phyloP scores from a whole-genome alignment of 2,797 vertebrate species.

The Pogoniulus pusillus region DNA sequence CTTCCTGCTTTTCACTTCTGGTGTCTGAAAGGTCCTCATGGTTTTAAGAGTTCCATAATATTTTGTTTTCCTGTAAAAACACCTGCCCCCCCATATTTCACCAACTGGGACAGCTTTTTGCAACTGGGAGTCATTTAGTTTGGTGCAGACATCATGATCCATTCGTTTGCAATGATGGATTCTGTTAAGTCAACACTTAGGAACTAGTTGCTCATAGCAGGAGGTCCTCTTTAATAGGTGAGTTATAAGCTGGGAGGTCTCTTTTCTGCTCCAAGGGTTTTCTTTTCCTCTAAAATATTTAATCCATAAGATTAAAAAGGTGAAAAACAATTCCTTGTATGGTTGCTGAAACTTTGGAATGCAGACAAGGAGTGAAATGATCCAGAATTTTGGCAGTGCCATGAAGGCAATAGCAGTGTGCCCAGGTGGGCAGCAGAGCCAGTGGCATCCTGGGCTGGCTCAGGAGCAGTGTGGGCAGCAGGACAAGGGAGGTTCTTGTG shows the following conservation, averaged over 20 bases:
- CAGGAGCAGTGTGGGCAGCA: no score
- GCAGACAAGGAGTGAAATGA: neutral
- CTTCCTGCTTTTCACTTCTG: neutral
- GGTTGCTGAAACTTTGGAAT: conserved; percentile 18
- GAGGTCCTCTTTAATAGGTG: conserved; percentile 5
- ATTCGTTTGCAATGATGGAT: neutral
- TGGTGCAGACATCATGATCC: neutral
- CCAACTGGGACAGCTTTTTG: neutral
- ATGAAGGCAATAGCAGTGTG: no score
- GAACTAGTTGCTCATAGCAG: conserved; percentile 5
- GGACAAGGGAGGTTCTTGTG: no score
- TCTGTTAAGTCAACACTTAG: conserved; percentile 5
- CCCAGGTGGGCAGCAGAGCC: no score
- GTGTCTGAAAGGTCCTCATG: neutral
- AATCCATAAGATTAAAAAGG: conserved; percentile 37
- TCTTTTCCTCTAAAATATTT: conserved; percentile 18
- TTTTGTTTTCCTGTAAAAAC: conserved; percentile 9
- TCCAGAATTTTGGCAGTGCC: conserved; percentile 13
- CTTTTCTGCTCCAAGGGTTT: neutral
- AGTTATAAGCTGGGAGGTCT: conserved; percentile 32
- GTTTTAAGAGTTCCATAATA: neutral
- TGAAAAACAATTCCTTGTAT: conserved; percentile 41
- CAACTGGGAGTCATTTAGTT: conserved; percentile 22
- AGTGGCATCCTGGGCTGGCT: no score
- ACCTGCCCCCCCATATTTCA: conserved; percentile 3